Conservation (phyloP, 2,888 invertebrate genomes). For the Oscheius myriophilus region DNA sequence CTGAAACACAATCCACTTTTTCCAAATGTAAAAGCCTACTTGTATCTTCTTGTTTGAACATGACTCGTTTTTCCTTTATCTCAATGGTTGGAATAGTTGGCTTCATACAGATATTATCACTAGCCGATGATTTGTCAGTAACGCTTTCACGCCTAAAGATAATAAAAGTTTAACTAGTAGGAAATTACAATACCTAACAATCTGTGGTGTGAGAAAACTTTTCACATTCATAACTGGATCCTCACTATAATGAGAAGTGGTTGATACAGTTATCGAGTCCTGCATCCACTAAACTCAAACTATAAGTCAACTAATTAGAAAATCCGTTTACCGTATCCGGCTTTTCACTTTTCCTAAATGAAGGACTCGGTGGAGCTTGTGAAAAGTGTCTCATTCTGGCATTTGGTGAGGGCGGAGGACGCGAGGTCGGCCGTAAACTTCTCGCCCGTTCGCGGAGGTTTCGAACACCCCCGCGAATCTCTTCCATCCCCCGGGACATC, state of each 20-base stretch:
- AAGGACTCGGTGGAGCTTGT: slow-evolving; percentile 24
- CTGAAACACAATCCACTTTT: not conserved
- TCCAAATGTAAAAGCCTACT: slow-evolving; percentile 10
- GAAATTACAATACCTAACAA: slow-evolving; percentile 1
- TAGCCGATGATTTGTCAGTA: slow-evolving; percentile 34
- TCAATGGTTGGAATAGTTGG: slow-evolving; percentile 16
- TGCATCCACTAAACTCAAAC: slow-evolving; percentile 31
- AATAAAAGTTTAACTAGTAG: not conserved
- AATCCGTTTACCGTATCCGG: not conserved
- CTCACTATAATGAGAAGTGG: slow-evolving; percentile 33
- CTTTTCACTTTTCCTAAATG: slow-evolving; percentile 20
- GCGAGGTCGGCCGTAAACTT: slow-evolving; percentile 50
- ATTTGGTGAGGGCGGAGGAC: slow-evolving; percentile 44
- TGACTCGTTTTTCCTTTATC: slow-evolving; percentile 37
- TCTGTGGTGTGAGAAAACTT: slow-evolving; percentile 22
- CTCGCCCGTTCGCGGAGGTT: slow-evolving; percentile 42
- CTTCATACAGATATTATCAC: slow-evolving; percentile 21
- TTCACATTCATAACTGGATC: slow-evolving; percentile 9
- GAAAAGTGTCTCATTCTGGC: slow-evolving; percentile 28
- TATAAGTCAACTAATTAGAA: slow-evolving; percentile 8
- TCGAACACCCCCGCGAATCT: slow-evolving; percentile 54
- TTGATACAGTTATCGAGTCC: slow-evolving; percentile 36
- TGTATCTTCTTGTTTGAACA: slow-evolving; percentile 39
- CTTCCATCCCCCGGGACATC: slow-evolving; percentile 58
- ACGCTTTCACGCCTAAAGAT: slow-evolving; percentile 37